Conservation (phyloP, 2,888 invertebrate genomes). For the Hanleya hanleyi region DNA sequence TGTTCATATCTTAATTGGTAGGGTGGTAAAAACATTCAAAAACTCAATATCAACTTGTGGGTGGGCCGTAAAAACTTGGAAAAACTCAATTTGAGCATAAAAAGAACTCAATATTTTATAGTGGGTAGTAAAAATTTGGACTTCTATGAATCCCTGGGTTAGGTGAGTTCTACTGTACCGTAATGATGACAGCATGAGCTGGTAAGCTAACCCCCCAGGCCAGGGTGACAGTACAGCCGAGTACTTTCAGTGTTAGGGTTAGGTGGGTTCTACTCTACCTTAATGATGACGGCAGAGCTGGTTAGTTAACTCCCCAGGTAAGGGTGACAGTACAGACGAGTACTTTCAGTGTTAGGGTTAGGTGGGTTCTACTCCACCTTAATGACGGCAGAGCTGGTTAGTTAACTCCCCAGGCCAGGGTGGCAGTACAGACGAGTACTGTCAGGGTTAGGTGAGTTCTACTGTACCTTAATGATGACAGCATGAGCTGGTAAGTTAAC, state of each 20-base stretch:
- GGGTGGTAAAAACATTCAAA: too few relatives aligned
- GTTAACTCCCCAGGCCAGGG: slow-evolving; percentile 99
- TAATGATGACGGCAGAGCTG: slow-evolving; percentile 97
- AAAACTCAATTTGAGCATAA: too few relatives aligned
- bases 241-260: too few relatives aligned
- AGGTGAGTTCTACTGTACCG: slow-evolving; percentile 77
- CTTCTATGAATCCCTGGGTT: too few relatives aligned
- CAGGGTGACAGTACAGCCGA: slow-evolving; percentile 97
- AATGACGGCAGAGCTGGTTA: slow-evolving; percentile 97
- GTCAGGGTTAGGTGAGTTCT: background rate
- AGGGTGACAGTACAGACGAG: slow-evolving; percentile 97
- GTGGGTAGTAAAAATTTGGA: too few relatives aligned
- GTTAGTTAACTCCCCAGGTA: slow-evolving; percentile 99
- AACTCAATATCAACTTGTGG: too few relatives aligned
- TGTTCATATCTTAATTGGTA: too few relatives aligned
- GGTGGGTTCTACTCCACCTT: too few relatives aligned
- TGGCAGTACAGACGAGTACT: slow-evolving; percentile 96
- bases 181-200: slow-evolving; percentile 96
- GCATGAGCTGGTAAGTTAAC: slow-evolving; percentile 99
- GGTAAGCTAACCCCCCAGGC: slow-evolving; percentile 99
- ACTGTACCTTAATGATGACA: slow-evolving; percentile 91
- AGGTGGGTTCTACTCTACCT: slow-evolving; percentile 76
- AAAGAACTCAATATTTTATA: too few relatives aligned
- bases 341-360: slow-evolving; percentile 74
- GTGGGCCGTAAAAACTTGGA: too few relatives aligned